A percentile compares a stretch with the other conserved stretches of the same genome.
Evolutionary conservation across 2,888 invertebrate genomes (phyloP).

Genomic region (Watsonalla binaria): DNA sequence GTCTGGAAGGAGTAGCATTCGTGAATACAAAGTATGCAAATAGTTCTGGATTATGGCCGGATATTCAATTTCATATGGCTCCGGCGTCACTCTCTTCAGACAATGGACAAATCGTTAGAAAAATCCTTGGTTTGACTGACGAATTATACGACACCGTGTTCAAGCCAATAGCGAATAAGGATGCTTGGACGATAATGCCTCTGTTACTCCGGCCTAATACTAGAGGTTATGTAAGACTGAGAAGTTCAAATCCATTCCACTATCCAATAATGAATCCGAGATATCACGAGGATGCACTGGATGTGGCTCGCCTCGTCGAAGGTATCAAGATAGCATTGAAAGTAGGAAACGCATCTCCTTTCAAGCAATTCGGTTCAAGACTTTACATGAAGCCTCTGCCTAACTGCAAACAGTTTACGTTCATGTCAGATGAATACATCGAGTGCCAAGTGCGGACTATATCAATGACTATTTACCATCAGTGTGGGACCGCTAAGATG

Average conservation of each 20-base stretch:
- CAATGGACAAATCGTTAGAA: slow-evolving; percentile 84
- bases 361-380: slow-evolving; percentile 88
- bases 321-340: slow-evolving; percentile 87
- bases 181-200: slow-evolving; percentile 92
- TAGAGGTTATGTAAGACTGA: slow-evolving; percentile 86
- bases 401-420: slow-evolving; percentile 85
- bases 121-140: slow-evolving; percentile 89
- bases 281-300: slow-evolving; percentile 90
- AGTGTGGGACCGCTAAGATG: slow-evolving; percentile 93
- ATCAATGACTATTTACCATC: slow-evolving; percentile 94
- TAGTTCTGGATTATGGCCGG: slow-evolving; percentile 87
- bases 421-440: slow-evolving; percentile 89
- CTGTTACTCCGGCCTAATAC: slow-evolving; percentile 88
- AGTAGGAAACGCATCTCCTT: slow-evolving; percentile 86
- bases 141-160: slow-evolving; percentile 88
- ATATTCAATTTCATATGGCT: slow-evolving; percentile 95
- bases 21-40: slow-evolving; percentile 92
- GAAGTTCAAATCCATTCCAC: slow-evolving; percentile 89
- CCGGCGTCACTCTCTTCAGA: slow-evolving; percentile 92
- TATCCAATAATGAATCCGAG: slow-evolving; percentile 95
- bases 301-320: slow-evolving; percentile 89
- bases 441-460: slow-evolving; percentile 92
- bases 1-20: slow-evolving; percentile 92
- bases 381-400: slow-evolving; percentile 87
- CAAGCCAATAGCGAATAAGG: slow-evolving; percentile 86